A percentile compares a stretch with the other conserved stretches of the same genome.
phyloP scores from a whole-genome alignment of 2,113 vertebrate genomes.

The Bujurquina vittata region DNA sequence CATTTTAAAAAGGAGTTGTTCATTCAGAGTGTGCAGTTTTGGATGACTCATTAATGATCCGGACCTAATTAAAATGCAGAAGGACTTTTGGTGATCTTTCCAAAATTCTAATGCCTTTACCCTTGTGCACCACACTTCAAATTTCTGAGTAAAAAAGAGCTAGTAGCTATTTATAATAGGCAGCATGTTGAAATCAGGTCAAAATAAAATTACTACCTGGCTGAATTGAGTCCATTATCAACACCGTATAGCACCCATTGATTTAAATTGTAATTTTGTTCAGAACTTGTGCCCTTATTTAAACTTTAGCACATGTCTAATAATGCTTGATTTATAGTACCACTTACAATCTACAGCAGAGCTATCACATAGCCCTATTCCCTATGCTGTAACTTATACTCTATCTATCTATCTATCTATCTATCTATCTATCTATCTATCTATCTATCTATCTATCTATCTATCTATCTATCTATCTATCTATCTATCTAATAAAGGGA shows the following conservation, averaged over 20 bases:
- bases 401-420: neutral
- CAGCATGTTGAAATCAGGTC: neutral
- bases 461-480: no score
- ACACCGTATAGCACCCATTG: neutral
- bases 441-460: no score
- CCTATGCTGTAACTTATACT: neutral
- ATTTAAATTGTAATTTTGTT: neutral
- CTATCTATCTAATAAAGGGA: no score
- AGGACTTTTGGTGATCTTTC: constrained; percentile 41
- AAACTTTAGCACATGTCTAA: neutral
- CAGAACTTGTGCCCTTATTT: neutral
- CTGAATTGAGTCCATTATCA: constrained; percentile 9
- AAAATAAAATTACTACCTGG: neutral
- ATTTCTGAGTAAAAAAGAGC: constrained; percentile 6
- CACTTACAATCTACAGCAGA: neutral
- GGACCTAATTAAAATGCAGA: constrained; percentile 70
- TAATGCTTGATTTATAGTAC: neutral
- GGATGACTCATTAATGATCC: constrained; percentile 71
- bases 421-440: no score
- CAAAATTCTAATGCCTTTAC: constrained; percentile 42
- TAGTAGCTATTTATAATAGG: constrained; percentile 14
- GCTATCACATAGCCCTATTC: neutral
- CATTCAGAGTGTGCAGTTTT: constrained; percentile 60
- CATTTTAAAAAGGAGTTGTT: constrained; percentile 65
- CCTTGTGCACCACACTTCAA: neutral